Base-by-base conservation (phyloP, 2,888 invertebrate species). In the Clusia tigrina region DNA sequence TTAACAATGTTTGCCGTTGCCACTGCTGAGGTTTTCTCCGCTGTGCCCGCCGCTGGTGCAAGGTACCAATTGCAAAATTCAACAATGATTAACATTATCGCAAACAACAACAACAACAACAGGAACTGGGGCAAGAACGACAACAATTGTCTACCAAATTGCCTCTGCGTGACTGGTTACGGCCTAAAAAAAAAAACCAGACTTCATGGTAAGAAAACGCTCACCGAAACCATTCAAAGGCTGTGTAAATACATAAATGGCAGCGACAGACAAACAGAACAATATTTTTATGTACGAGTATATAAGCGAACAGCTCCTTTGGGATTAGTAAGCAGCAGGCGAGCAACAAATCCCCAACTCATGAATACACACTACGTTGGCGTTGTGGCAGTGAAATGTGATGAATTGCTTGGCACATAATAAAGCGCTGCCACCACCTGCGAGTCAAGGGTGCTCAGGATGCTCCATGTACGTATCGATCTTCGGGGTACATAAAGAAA, bases 31-130 rank as follows among this genome's bases (percentile, higher is more conserved):
- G 10, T 18, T 20, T 18, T 48, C 3, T 48, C 22, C 15, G 42
- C n/a, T 42, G 3, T n/a, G 42, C n/a, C n/a, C n/a, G 42, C 10
- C 42, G 3, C 9, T n/a, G n/a, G 3, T 42, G 20, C 24, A 18
- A 42, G 60, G 9, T 54, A 32, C 37, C 56, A 56, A 56, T 61
- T 56, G 56, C 61, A 61, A 61, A 61, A 56, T 56, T 48, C 55
- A 17, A 54, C 55, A 51, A 55, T 56, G 52, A 56, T 51, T 32
- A 54, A 56, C 52, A 61, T 20, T 54, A 46, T n/a, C 26, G 24
- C 22, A 46, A 53, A 53, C 24, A 53, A 24, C 2, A 24, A 53
- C 24, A 53, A 53, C 53, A 53, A 23, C 24, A 53, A 25, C n/a
- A 17, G 15, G 2, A n/a, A n/a, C 2, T 25, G 15, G 2, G 9